These are phyloP conservation scores for Xylocampa areola DNA, from an alignment of 2,888 invertebrate genomes.

Conservation along the genomic window DNA sequence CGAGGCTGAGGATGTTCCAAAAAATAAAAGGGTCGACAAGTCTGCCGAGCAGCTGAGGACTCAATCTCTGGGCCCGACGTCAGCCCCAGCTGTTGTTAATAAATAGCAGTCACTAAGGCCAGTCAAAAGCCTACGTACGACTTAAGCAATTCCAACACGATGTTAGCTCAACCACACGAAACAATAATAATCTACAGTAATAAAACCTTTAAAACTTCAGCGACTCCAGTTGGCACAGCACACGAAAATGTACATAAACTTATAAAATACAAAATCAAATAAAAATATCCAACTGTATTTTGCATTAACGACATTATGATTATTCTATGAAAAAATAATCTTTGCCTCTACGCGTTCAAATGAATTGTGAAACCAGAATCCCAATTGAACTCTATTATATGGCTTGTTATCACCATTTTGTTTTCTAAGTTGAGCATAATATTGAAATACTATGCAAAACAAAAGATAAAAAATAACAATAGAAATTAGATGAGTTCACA, in stretches of 20 bases:
- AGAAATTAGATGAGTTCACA: constrained; percentile 9
- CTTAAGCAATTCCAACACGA: too few species aligned
- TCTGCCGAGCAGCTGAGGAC: too few species aligned
- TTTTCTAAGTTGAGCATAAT: constrained; percentile 4
- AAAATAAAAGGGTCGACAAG: too few species aligned
- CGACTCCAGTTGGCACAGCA: not conserved
- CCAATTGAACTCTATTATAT: not conserved
- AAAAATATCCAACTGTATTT: constrained; percentile 2
- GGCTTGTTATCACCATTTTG: not conserved
- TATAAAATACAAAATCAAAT: not conserved
- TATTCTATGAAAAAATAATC: not conserved
- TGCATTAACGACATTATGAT: constrained; percentile 23
- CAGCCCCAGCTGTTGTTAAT: too few species aligned
- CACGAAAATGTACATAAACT: not conserved
- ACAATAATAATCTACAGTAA: not conserved
- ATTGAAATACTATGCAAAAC: constrained; percentile 11
- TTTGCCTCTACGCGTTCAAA: not conserved
- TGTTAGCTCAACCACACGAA: too few species aligned
- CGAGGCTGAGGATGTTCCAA: too few species aligned
- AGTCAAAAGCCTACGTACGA: too few species aligned
- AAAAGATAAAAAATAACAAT: not conserved
- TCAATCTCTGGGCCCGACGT: too few species aligned
- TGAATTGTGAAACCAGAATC: not conserved
- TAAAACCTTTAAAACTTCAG: constrained; percentile 13
- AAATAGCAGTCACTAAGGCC: too few species aligned